These are phyloP conservation scores for Drosophila athabasca DNA, from an alignment of 1,140 invertebrate species.

Conservation along the genomic window DNA sequence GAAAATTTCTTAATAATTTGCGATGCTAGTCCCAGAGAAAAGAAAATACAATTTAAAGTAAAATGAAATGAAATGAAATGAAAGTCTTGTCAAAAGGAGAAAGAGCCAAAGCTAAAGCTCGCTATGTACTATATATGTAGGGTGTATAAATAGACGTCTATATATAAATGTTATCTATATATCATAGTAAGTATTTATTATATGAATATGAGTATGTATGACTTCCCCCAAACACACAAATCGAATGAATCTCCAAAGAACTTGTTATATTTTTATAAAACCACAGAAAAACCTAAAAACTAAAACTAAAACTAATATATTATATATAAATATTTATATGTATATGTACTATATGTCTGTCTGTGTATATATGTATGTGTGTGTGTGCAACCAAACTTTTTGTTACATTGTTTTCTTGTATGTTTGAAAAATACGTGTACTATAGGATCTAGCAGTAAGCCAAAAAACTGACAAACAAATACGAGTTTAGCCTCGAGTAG, in stretches of 20 bases:
- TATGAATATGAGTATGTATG: conserved; percentile 58
- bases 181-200: conserved; percentile 61
- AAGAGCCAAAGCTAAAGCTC: conserved; percentile 59
- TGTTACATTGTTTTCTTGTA: conserved; percentile 36
- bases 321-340: conserved; percentile 44
- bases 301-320: conserved; percentile 28
- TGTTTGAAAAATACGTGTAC: conserved; percentile 38
- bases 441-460: conserved; percentile 46
- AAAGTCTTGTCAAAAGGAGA: conserved; percentile 8
- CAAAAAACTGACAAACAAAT: conserved; percentile 36
- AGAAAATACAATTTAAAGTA: conserved; percentile 14
- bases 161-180: conserved; percentile 56
- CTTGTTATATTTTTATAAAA: conserved; percentile 80
- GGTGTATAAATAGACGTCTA: conserved; percentile 49
- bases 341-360: conserved; percentile 39
- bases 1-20: conserved; percentile 20
- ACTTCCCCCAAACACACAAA: conserved; percentile 35
- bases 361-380: conserved; percentile 36
- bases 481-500: conserved; percentile 32
- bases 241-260: conserved; percentile 62
- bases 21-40: conserved; percentile 40
- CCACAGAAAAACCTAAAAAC: conserved; percentile 22
- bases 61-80: not conserved
- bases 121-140: conserved; percentile 45
- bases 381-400: conserved; percentile 55